Percentiles rank a stretch among this genome's conserved stretches.
These are phyloP conservation scores for Drosophila neonasuta DNA, from an alignment of 2,888 invertebrate genomes.

Conservation along the genomic window DNA sequence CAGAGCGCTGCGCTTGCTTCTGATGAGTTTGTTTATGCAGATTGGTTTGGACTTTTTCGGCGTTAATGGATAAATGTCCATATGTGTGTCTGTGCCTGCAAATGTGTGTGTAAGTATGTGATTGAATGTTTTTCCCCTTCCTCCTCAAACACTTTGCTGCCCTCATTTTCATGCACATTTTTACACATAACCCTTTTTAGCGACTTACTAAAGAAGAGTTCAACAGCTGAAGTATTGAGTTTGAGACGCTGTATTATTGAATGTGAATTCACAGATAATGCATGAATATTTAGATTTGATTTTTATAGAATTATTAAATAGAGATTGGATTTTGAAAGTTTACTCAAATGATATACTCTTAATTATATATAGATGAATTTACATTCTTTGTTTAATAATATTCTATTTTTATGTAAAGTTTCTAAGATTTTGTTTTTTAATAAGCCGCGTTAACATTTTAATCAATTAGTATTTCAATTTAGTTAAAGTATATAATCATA, in stretches of 20 bases:
- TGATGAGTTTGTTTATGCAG: constrained; percentile 78
- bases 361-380: too few relatives aligned
- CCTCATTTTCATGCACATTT: constrained; percentile 54
- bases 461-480: neutral
- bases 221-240: neutral
- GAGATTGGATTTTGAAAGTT: too few relatives aligned
- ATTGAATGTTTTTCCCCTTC: neutral
- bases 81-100: constrained; percentile 18
- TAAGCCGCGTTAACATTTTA: neutral
- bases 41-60: constrained; percentile 74
- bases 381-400: too few relatives aligned
- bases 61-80: constrained; percentile 72
- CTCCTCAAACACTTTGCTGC: constrained; percentile 14
- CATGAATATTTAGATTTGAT: too few relatives aligned
- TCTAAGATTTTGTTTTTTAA: too few relatives aligned
- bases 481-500: too few relatives aligned
- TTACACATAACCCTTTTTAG: constrained; percentile 60
- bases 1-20: constrained; percentile 51
- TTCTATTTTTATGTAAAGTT: too few relatives aligned
- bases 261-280: neutral
- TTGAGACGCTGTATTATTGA: constrained; percentile 1
- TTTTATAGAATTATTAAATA: too few relatives aligned
- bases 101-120: constrained; percentile 26
- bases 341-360: too few relatives aligned
- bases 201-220: neutral